Evolutionary conservation across 2,797 vertebrate genomes (phyloP), one percentile per base, ranked within the genome.

Genomic region (Chaenodraco wilsoni): DNA sequence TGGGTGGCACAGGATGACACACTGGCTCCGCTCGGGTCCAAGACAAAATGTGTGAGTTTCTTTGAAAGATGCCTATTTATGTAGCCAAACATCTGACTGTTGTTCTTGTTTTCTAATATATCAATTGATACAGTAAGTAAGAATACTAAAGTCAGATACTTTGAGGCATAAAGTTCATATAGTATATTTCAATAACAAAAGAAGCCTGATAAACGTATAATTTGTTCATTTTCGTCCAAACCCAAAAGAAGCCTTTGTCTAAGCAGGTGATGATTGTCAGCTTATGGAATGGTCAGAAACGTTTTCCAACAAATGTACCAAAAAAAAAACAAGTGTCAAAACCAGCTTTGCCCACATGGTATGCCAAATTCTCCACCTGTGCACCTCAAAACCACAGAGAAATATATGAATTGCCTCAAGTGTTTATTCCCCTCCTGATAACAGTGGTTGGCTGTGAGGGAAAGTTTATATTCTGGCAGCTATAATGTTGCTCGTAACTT

Each of bases 401-500:
- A 63, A 45, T 72, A 1, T 60, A 67, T 67, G 60, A 46, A 78
- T 74, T 45, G 19, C 65, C 43, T 72, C 58, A 67, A 62, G 65
- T 79, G 15, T 78, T 83, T 79, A 64, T 79, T 58, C 43, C 51
- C 50, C 41, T 65, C 23, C 27, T 72, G 71, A 61, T 74, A 68
- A 72, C 45, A 45, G 46, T 13, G 14, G 48, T 74, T 66, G 69
- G 60, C 69, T 65, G 59, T 19, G 3, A 70, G 37, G 27, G 21
- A 21, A 59, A 27, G 21, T 49, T 80, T 87, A 77, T 73, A 72
- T 76, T 79, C 40, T 63, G 40, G 55, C 61, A 45, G 74, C 59
- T 66, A 45, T 70, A 74, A 69, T 83, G 73, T 68, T 59, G 16
- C 59, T 72, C 52, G 19, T 84, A 78, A 79, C 58, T 51, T 67